phyloP scores from a whole-genome alignment of 2,113 vertebrate species.

The Sminthopsis crassicaudata region DNA sequence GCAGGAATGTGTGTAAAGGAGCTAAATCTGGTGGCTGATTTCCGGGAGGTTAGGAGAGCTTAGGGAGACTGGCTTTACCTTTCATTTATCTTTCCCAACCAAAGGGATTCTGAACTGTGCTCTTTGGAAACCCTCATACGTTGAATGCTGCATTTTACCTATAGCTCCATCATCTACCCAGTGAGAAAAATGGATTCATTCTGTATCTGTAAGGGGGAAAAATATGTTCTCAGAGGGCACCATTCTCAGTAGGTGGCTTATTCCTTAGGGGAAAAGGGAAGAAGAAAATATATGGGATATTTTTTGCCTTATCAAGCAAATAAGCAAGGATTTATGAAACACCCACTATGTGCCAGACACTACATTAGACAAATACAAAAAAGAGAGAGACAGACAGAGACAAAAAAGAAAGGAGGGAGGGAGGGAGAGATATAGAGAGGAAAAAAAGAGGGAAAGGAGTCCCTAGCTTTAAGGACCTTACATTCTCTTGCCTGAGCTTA shows the following conservation, averaged over 20 bases:
- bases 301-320: background rate
- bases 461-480: background rate
- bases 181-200: background rate
- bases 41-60: conserved; percentile 54
- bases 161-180: background rate
- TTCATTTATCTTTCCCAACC: conserved; percentile 58
- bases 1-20: conserved; percentile 73
- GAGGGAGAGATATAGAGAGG: too few species aligned
- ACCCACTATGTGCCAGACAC: background rate
- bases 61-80: conserved; percentile 65
- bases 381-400: background rate
- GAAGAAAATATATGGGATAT: background rate
- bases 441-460: background rate
- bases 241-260: background rate
- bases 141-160: conserved; percentile 41
- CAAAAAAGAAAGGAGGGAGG: too few species aligned
- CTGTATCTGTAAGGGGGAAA: background rate
- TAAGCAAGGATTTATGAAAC: background rate
- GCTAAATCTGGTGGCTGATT: conserved; percentile 76
- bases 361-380: background rate
- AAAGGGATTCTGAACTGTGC: conserved; percentile 57
- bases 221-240: background rate
- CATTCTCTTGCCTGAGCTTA: background rate
- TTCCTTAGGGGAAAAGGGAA: background rate
- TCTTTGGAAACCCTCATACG: background rate